Base-by-base conservation (phyloP, 2,888 invertebrate genomes). In the Ornithoptera priamus region DNA sequence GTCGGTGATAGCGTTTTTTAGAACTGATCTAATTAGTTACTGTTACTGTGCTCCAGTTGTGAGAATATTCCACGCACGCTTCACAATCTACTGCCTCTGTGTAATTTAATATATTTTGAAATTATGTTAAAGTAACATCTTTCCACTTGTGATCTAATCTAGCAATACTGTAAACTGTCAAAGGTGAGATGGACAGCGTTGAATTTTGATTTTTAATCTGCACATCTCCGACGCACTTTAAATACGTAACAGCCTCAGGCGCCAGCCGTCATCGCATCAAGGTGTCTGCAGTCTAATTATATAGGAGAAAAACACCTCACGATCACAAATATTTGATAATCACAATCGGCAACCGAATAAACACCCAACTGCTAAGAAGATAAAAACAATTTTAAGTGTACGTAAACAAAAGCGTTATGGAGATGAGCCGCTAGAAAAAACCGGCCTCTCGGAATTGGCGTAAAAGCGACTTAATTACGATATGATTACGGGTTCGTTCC, bases 251-350 rank as follows among this genome's bases (percentile, higher is more conserved):
- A 72, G 85, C 89, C 84, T 71, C 66, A 85, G 91, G 92, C 92
- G 90, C 91, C 91, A 88, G 83, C 78, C 76, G 80, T 85, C 85
- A 88, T 86, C 86, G 84, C 85, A 78, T 82, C 79, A 81, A 92
- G 91, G 92, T 92, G 92, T 92, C 88, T 89, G 89, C 79, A 78
- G 76, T 80, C 86, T 91, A 92, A 92, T 92, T 90, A 92, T 90
- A 92, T 86, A 80, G 84, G 80, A 80, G 81, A 85, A 78, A 81
- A 86, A 89, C 88, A 87, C 85, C 82, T 85, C 77, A 79, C 82
- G 77, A 87, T 84, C 81, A 78, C 88, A 88, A 88, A 87, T 88
- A 87, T 87, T 87, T 87, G 86, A 83, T 82, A 77, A 78, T 64
- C 70, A 65, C 70, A 72, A 39, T 30, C 61, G 15, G 57, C 74